Base-by-base conservation (phyloP, 2,113 vertebrate species). In the Lampris megalopsis region DNA sequence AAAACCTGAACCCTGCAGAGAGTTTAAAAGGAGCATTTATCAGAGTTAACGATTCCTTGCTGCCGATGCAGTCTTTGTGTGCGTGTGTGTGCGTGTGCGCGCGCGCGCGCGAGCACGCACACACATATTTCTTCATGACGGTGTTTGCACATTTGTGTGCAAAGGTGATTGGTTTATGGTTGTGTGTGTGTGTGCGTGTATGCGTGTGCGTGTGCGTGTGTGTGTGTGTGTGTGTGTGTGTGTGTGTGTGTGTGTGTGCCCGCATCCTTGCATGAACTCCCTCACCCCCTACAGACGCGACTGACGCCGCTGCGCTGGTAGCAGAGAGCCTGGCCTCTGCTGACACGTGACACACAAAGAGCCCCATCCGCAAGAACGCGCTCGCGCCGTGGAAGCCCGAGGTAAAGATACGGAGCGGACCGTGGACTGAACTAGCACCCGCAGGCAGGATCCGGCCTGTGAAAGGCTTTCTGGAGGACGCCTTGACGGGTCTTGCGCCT, bases 311-410 rank as follows among this genome's bases (percentile, higher is more conserved):
- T 1, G 40, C 4, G 10, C 2, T 48, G 59, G 36, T 35, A 49
- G 56, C 53, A 79, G 60, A 48, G 68, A 59, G 53, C 75, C 54
- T 72, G 78, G 73, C 60, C 77, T 81, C 61, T 47, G 38, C 58
- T 79, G 81, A 83, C 63, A 84, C 56, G 41, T 7, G 40, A 69
- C 73, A 80, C 79, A 76, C 68, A 80, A 74, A 66, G 53, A 79
- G 60, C 13, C 38, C 52, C 54, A n/a, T 75, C 57, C 65, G 48
- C 35, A 61, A 5, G 60, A 64, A 69, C 64, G 41, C 66, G 9
- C 7, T 62, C 41, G 10, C 4, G 67, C 47, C 49, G 40, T 52
- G 4, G 41, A 71, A 64, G 74, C 59, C 50, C 11, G 8, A 62
- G 48, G 69, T 53, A 49, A 74, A 62, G 5, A 41, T 43, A 5